Evolutionary conservation across 2,113 vertebrate genomes (phyloP).

Genomic region (Dicaeum eximium): DNA sequence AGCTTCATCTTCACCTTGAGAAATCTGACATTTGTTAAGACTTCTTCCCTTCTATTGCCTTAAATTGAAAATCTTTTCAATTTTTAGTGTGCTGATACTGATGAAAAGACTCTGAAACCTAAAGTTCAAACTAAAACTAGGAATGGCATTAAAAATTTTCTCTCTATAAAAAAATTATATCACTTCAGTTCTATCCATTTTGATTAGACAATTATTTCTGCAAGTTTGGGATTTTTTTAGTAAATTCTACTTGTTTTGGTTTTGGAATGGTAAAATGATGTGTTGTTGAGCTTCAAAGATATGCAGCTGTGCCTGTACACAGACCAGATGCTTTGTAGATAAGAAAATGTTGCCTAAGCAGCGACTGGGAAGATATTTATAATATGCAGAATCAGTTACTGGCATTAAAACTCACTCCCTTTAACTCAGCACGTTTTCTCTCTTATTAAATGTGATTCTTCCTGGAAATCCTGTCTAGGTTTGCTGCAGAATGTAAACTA

Average conservation of each 20-base stretch:
- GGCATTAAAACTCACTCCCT: background rate
- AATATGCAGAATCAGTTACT: background rate
- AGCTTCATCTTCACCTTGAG: background rate
- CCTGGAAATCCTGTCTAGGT: background rate
- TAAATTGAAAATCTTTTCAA: background rate
- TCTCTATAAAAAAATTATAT: background rate
- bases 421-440: background rate
- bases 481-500: background rate
- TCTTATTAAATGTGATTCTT: background rate
- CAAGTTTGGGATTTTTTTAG: background rate
- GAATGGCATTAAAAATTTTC: background rate
- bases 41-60: background rate
- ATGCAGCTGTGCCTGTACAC: background rate
- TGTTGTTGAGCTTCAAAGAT: background rate
- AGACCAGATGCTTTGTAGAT: background rate
- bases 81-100: background rate
- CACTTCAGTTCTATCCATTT: background rate
- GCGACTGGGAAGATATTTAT: background rate
- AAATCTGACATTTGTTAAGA: background rate
- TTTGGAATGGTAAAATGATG: background rate
- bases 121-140: background rate
- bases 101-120: background rate
- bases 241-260: background rate
- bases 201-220: background rate
- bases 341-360: background rate